Conservation (phyloP, 2,113 vertebrate species). For the Anguilla japonica region DNA sequence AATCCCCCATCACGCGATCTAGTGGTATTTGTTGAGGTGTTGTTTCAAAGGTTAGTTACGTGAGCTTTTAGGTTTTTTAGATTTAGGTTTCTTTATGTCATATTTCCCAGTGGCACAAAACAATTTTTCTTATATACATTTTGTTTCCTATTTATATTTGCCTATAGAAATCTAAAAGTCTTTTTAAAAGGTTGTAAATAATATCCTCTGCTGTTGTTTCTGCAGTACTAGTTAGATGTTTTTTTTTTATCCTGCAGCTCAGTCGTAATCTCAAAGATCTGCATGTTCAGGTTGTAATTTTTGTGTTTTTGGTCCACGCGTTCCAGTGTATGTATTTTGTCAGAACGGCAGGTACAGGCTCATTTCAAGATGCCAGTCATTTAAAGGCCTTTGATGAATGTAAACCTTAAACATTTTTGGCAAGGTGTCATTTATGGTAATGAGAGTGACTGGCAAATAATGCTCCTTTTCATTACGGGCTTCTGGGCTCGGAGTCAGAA, state of each 20-base stretch:
- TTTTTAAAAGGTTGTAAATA: not conserved
- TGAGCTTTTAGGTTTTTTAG: too few species aligned
- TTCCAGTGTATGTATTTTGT: conserved; percentile 21
- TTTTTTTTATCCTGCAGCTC: conserved; percentile 6
- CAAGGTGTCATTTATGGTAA: conserved; percentile 47
- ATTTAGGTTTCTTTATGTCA: not conserved
- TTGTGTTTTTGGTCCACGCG: not conserved
- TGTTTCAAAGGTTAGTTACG: conserved; percentile 8
- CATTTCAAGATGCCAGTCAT: conserved; percentile 39
- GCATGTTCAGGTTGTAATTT: conserved; percentile 4
- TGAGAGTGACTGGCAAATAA: conserved; percentile 55
- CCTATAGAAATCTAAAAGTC: not conserved
- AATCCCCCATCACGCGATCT: not conserved
- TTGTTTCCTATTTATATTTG: not conserved
- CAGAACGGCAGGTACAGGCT: conserved; percentile 10
- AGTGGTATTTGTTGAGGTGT: not conserved
- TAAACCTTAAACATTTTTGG: conserved; percentile 53
- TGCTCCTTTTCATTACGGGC: conserved; percentile 56
- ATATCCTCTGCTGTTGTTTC: not conserved
- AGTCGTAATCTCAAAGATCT: conserved; percentile 22
- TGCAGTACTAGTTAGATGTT: conserved; percentile 8
- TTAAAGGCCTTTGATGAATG: conserved; percentile 45
- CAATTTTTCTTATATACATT: not conserved
- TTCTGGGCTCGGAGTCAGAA: conserved; percentile 54
- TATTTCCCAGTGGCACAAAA: not conserved